A percentile compares a stretch with the other conserved stretches of the same genome.
Conservation (phyloP, 2,797 vertebrate genomes). For the Tadarida brasiliensis region DNA sequence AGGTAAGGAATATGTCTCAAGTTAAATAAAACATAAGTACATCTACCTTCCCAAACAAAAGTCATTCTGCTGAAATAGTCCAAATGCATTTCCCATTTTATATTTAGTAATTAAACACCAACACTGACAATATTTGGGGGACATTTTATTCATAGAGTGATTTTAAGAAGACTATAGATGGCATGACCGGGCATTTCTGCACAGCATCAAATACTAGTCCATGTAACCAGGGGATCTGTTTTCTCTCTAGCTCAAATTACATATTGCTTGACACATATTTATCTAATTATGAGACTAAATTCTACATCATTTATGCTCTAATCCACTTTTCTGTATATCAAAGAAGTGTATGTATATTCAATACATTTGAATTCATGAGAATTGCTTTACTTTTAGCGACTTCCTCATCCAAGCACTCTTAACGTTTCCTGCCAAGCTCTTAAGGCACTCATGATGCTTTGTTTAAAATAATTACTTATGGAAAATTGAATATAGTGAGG, state of each 20-base stretch:
- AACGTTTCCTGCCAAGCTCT: background rate
- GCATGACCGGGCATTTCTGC: background rate
- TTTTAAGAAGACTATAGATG: background rate
- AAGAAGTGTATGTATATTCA: background rate
- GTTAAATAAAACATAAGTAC: background rate
- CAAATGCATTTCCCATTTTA: background rate
- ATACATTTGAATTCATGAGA: background rate
- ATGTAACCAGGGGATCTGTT: background rate
- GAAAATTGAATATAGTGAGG: background rate
- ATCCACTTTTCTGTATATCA: constrained; percentile 6
- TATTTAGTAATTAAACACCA: background rate
- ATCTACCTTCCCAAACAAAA: background rate
- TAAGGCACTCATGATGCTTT: background rate
- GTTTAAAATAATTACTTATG: constrained; percentile 6
- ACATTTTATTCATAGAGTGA: background rate
- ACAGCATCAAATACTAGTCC: background rate
- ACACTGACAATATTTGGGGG: background rate
- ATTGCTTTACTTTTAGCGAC: background rate
- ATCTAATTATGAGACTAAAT: constrained; percentile 26
- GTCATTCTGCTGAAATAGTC: background rate
- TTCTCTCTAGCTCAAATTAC: constrained; percentile 39
- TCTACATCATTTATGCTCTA: background rate
- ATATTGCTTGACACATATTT: background rate
- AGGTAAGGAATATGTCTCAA: background rate
- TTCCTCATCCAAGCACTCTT: background rate